Percentiles rank a stretch among this genome's conserved stretches.
Conservation (phyloP, 2,113 vertebrate genomes). For the Sylvilagus bachmani region DNA sequence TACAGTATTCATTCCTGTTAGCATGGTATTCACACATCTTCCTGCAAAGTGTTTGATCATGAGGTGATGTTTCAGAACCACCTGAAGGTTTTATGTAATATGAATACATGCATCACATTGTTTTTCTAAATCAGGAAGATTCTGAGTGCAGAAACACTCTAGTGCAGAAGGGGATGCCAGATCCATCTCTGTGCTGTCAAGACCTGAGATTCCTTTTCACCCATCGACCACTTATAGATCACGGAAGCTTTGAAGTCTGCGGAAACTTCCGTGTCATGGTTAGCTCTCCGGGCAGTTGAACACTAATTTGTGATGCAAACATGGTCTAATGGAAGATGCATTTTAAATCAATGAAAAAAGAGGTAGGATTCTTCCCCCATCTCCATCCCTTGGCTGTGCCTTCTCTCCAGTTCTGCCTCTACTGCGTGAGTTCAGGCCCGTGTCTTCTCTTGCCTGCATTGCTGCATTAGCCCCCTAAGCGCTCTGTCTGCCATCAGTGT, state of each 20-base stretch:
- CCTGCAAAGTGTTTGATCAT: constrained; percentile 27
- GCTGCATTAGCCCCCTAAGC: neutral
- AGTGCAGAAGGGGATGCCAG: neutral
- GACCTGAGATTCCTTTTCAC: neutral
- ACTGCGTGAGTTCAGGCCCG: neutral
- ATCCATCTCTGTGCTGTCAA: neutral
- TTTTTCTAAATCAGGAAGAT: neutral
- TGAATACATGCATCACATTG: neutral
- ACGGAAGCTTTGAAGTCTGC: neutral
- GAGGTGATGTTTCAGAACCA: neutral
- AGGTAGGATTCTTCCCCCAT: neutral
- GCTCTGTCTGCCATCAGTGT: constrained; percentile 5
- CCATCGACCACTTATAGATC: neutral
- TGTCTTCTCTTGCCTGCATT: neutral
- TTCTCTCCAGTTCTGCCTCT: neutral
- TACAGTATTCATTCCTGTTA: constrained; percentile 15
- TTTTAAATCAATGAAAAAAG: constrained; percentile 43
- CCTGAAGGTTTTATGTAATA: neutral
- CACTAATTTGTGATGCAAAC: constrained; percentile 39
- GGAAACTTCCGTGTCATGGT: neutral
- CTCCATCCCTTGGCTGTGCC: neutral
- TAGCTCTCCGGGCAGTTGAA: neutral
- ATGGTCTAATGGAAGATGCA: constrained; percentile 6
- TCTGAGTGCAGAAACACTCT: neutral
- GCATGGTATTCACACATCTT: neutral